Evolutionary conservation across 2,113 vertebrate genomes (phyloP).

Genomic region (Lophotis ruficrista): DNA sequence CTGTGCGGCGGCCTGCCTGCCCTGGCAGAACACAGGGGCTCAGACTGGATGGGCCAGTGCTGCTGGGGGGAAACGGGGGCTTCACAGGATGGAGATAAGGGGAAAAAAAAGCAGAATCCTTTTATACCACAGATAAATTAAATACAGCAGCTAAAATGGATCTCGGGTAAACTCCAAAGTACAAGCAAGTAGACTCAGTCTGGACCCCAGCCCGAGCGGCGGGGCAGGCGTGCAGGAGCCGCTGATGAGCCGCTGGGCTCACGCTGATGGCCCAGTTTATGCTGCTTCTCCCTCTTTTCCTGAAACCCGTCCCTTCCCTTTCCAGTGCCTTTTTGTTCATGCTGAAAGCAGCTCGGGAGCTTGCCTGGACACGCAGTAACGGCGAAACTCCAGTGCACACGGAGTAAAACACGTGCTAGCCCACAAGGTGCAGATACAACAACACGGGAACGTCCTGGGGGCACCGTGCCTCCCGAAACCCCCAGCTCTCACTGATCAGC

Average conservation of each 20-base stretch:
- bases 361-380: slow-evolving; percentile 51
- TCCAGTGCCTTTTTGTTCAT: not conserved
- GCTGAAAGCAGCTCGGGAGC: slow-evolving; percentile 12
- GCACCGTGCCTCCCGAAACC: slow-evolving; percentile 53
- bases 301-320: slow-evolving; percentile 28
- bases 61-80: not conserved
- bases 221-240: not conserved
- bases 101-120: not conserved
- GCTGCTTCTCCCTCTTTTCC: not conserved
- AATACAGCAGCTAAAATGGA: not conserved
- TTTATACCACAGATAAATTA: not conserved
- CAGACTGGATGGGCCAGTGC: not conserved
- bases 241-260: not conserved
- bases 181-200: not conserved
- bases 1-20: not conserved
- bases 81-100: not conserved
- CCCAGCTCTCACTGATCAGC: not conserved
- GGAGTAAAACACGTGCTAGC: slow-evolving; percentile 42
- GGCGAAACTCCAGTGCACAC: slow-evolving; percentile 20
- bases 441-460: slow-evolving; percentile 45
- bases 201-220: not conserved
- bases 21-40: not conserved
- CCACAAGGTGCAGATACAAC: slow-evolving; percentile 50
- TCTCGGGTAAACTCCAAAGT: not conserved
- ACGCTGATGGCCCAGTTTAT: not conserved